These are phyloP conservation scores for Telenomus remus DNA, from an alignment of 1,140 invertebrate species.

Conservation along the genomic window DNA sequence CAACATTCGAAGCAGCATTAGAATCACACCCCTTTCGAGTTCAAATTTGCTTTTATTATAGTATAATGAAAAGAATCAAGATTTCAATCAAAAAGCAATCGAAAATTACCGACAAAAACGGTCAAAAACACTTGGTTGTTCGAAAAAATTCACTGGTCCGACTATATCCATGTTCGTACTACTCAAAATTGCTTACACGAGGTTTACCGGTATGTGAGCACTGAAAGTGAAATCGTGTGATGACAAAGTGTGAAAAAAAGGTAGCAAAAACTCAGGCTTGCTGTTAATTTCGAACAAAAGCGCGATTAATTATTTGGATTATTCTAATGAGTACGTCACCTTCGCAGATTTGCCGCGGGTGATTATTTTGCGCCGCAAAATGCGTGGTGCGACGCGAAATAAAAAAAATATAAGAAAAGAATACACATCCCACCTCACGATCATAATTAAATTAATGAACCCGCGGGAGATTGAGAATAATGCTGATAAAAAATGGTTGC, in stretches of 20 bases:
- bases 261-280: not conserved
- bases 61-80: slow-evolving; percentile 11
- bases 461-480: too few species aligned
- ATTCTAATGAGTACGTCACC: slow-evolving; percentile 16
- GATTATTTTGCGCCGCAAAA: too few species aligned
- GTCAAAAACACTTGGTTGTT: not conserved
- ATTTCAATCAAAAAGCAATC: not conserved
- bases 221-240: not conserved
- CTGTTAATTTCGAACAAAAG: slow-evolving; percentile 35
- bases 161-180: slow-evolving; percentile 9
- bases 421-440: too few species aligned
- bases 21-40: not conserved
- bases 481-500: too few species aligned
- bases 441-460: slow-evolving; percentile 38
- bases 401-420: too few species aligned
- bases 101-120: not conserved
- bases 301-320: slow-evolving; percentile 35
- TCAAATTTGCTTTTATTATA: slow-evolving; percentile 9
- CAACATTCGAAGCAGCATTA: too few species aligned
- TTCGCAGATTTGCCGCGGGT: not conserved
- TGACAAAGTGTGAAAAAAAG: slow-evolving; percentile 1
- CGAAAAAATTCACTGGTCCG: not conserved
- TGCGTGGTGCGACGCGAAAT: too few species aligned
- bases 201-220: not conserved
- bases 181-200: slow-evolving; percentile 2